Percentiles rank a stretch among this genome's conserved stretches.
Conservation (phyloP, 2,113 vertebrate genomes). For the Lycocorax pyrrhopterus region DNA sequence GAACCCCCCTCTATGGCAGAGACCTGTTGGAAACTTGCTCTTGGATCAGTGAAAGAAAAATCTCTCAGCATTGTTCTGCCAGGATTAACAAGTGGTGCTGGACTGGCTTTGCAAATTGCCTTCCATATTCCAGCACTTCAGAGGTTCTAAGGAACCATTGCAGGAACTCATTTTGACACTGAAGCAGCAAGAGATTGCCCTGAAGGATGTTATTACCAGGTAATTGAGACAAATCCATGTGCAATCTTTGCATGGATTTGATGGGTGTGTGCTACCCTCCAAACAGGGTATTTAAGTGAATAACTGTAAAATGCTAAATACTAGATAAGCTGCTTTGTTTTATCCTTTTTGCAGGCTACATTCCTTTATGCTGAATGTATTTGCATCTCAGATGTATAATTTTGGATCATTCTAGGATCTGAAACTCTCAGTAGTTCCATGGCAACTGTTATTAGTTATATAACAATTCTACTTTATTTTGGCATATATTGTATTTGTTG, state of each 20-base stretch:
- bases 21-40: slow-evolving; percentile 79
- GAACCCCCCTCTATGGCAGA: slow-evolving; percentile 75
- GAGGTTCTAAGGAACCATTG: not conserved
- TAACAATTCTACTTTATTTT: not conserved
- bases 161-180: slow-evolving; percentile 61
- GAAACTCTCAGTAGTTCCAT: not conserved
- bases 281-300: not conserved
- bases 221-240: not conserved
- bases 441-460: not conserved
- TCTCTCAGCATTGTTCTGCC: not conserved
- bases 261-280: not conserved
- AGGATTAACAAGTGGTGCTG: slow-evolving; percentile 66
- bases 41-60: slow-evolving; percentile 13
- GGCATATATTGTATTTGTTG: not conserved
- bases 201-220: slow-evolving; percentile 47
- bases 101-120: slow-evolving; percentile 72
- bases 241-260: not conserved
- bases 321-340: not conserved
- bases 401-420: not conserved
- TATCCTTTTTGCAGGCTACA: not conserved
- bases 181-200: not conserved
- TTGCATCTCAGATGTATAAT: not conserved
- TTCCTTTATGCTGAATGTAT: not conserved
- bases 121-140: not conserved
- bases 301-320: not conserved